These are phyloP conservation scores for Digitonthophagus gazella DNA, from an alignment of 2,888 invertebrate species.

Conservation along the genomic window DNA sequence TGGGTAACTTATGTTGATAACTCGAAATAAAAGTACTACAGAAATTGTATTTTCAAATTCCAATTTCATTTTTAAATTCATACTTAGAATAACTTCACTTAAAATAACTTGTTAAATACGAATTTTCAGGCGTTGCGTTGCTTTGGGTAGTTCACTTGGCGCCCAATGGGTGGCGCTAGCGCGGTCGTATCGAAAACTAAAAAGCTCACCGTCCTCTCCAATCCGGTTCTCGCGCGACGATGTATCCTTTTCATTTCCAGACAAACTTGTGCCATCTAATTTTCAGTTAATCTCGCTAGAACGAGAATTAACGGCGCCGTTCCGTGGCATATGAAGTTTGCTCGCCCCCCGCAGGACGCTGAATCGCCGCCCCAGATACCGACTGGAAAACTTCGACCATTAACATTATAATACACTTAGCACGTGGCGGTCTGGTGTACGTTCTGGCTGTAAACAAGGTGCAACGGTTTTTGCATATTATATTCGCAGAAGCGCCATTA, in stretches of 20 bases:
- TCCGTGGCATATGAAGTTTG: constrained; percentile 52
- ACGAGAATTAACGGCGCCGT: constrained; percentile 54
- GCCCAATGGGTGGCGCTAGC: constrained; percentile 49
- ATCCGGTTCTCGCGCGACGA: constrained; percentile 41
- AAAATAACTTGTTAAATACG: too few species aligned
- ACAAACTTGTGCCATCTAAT: constrained; percentile 54
- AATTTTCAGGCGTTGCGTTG: too few species aligned
- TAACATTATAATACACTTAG: constrained; percentile 52
- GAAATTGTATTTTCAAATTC: too few species aligned
- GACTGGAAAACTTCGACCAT: constrained; percentile 49
- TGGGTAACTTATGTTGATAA: background rate
- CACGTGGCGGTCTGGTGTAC: constrained; percentile 43
- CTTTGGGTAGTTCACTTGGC: constrained; percentile 61
- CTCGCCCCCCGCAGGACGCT: constrained; percentile 37
- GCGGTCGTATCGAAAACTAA: background rate
- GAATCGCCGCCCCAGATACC: constrained; percentile 42
- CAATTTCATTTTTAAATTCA: too few species aligned
- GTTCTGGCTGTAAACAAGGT: constrained; percentile 40
- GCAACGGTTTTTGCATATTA: constrained; percentile 37
- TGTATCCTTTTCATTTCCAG: constrained; percentile 50
- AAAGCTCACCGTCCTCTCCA: background rate
- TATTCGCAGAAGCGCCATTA: constrained; percentile 31
- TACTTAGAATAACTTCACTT: too few species aligned
- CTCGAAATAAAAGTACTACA: too few species aligned
- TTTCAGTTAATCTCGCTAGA: constrained; percentile 53